Evolutionary conservation across 2,113 vertebrate genomes (phyloP).

Genomic region (Oreochromis tanganicae): DNA sequence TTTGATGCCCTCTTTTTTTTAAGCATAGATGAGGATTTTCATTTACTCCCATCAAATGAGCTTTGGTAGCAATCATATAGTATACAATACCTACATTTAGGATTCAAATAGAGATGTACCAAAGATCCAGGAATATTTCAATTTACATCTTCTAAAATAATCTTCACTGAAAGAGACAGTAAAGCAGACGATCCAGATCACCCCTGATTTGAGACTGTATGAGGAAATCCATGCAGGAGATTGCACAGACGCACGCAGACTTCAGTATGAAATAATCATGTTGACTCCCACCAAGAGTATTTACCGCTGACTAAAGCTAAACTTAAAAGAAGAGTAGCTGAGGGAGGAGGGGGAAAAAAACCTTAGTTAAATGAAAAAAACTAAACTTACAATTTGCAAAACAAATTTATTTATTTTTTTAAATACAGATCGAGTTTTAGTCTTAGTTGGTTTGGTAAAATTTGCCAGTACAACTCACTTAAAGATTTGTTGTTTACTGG

Average conservation of each 20-base stretch:
- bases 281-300: neutral
- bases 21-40: neutral
- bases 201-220: neutral
- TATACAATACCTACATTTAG: neutral
- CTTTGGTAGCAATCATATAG: neutral
- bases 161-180: accelerated
- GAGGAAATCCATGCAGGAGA: neutral
- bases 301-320: neutral
- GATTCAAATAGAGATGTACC: neutral
- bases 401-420: neutral
- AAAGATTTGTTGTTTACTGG: neutral
- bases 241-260: neutral
- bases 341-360: neutral
- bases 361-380: neutral
- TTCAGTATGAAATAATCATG: neutral
- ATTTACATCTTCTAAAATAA: neutral
- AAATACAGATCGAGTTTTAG: neutral
- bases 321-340: neutral
- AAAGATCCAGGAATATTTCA: neutral
- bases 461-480: neutral
- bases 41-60: neutral
- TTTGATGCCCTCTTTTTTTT: neutral
- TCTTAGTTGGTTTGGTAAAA: neutral
- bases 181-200: neutral
- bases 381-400: neutral